Evolutionary conservation across 2,888 invertebrate species (phyloP).

Genomic region (Stenurella melanura): DNA sequence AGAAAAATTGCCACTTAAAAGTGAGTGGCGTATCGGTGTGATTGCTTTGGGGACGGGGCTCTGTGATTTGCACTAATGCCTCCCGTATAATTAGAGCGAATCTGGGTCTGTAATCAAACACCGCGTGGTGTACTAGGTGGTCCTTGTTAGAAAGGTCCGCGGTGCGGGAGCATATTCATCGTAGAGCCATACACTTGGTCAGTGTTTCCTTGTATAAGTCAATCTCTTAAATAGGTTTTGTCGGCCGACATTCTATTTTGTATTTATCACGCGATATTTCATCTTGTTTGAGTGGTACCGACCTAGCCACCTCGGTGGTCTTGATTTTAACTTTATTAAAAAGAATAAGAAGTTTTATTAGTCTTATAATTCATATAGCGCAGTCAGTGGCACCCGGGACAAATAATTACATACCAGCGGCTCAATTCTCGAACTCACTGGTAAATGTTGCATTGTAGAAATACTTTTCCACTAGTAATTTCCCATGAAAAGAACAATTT

Average conservation of each 20-base stretch:
- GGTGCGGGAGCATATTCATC: constrained; percentile 3
- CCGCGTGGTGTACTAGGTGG: constrained; percentile 59
- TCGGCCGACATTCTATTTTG: constrained; percentile 46
- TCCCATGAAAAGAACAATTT: no score
- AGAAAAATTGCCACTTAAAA: constrained; percentile 46
- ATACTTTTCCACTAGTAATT: no score
- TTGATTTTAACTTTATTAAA: constrained; percentile 11
- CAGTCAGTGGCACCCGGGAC: neutral
- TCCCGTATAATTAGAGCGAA: constrained; percentile 60
- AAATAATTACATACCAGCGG: no score
- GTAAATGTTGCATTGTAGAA: no score
- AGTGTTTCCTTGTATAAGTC: constrained; percentile 13
- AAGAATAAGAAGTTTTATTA: neutral
- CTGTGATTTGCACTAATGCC: constrained; percentile 58
- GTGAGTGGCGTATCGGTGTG: constrained; percentile 42
- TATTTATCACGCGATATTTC: constrained; percentile 58
- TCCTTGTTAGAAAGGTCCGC: constrained; percentile 54
- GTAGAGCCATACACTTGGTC: neutral
- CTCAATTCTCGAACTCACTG: no score
- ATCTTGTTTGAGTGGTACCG: constrained; percentile 56
- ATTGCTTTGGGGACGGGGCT: constrained; percentile 33
- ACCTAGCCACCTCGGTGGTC: constrained; percentile 49
- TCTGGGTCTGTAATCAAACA: constrained; percentile 59
- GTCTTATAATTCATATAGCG: neutral
- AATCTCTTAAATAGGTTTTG: constrained; percentile 14